These are phyloP conservation scores for Tanytarsus gracilentus DNA, from an alignment of 2,888 invertebrate species.

Conservation along the genomic window DNA sequence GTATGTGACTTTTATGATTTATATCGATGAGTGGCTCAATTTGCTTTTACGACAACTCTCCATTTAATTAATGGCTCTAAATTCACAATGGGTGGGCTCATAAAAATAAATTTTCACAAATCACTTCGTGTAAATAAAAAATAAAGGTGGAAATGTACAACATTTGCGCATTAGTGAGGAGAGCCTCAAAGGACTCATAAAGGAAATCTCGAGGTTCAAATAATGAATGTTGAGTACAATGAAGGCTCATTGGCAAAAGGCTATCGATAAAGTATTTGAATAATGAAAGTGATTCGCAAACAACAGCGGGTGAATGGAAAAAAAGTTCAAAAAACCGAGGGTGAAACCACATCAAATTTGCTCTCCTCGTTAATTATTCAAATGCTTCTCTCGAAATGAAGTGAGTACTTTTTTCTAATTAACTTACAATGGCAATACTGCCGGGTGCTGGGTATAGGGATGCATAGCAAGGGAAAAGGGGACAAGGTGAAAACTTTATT, in stretches of 20 bases:
- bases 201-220: background rate
- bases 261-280: constrained; percentile 1
- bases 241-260: background rate
- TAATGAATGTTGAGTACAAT: background rate
- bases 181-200: background rate
- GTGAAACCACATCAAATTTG: background rate
- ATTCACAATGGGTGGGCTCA: too few relatives aligned
- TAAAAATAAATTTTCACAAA: too few relatives aligned
- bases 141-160: too few relatives aligned
- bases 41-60: too few relatives aligned
- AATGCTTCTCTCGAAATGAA: background rate
- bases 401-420: constrained; percentile 13
- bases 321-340: background rate
- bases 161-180: too few relatives aligned
- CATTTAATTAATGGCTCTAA: too few relatives aligned
- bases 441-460: background rate
- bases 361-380: constrained; percentile 9
- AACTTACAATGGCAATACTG: background rate
- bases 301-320: background rate
- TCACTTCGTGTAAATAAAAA: too few relatives aligned
- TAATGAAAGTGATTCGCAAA: constrained; percentile 7
- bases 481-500: background rate
- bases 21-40: too few relatives aligned
- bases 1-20: too few relatives aligned
- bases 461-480: background rate